phyloP scores from a whole-genome alignment of 2,888 invertebrate species.

The Bembecia ichneumoniformis region DNA sequence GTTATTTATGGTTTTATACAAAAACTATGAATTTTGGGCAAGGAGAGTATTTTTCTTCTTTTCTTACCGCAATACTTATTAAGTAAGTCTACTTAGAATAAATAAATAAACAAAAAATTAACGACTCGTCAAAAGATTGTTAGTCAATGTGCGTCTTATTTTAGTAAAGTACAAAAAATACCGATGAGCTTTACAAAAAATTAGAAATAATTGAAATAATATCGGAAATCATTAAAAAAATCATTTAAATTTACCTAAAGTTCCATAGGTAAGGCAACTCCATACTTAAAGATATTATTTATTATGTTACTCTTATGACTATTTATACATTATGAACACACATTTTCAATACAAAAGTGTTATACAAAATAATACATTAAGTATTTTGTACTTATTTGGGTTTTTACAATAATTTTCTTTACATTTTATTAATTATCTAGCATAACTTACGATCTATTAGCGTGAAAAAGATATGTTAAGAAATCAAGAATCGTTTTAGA shows the following conservation, averaged over 20 bases:
- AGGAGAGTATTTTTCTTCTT: neutral
- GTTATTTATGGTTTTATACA: neutral
- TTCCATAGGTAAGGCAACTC: constrained; percentile 19
- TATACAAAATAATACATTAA: constrained; percentile 31
- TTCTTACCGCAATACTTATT: neutral
- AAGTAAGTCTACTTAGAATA: too few relatives aligned
- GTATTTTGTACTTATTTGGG: constrained; percentile 16
- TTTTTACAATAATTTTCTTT: constrained; percentile 2
- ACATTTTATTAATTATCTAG: constrained; percentile 13
- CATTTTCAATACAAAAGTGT: constrained; percentile 20
- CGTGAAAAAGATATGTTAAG: constrained; percentile 61
- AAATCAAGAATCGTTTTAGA: constrained; percentile 30
- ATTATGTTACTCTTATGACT: constrained; percentile 14
- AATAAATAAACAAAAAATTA: too few relatives aligned
- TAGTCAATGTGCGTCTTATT: too few relatives aligned
- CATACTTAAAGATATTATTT: constrained; percentile 10
- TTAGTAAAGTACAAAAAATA: too few relatives aligned
- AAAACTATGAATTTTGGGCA: neutral
- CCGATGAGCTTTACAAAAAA: too few relatives aligned
- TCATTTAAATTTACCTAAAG: too few relatives aligned
- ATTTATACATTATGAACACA: constrained; percentile 43
- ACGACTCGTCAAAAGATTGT: too few relatives aligned
- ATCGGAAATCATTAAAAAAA: too few relatives aligned
- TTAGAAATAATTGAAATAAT: too few relatives aligned
- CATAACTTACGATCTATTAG: constrained; percentile 22